Base-by-base conservation (phyloP, 1,140 invertebrate species). In the Globodera ellingtonae region DNA sequence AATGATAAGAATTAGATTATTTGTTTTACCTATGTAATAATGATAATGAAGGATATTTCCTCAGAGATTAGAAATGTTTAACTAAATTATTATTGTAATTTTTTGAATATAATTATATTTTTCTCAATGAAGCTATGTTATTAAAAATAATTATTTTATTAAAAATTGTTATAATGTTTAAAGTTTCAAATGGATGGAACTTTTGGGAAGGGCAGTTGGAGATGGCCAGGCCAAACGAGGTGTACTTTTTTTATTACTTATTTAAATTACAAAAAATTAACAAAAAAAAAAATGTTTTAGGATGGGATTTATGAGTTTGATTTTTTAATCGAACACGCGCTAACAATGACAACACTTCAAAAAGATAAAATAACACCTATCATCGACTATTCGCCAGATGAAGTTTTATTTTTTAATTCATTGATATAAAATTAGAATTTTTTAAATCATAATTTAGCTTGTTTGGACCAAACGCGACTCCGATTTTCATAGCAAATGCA, bases 231-330 rank as follows among this genome's bases (percentile, higher is more conserved):
- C 56, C 56, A 62, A 62, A 62, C 15, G 56, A 62, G 15, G 56
- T 62, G 56, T 62, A 62, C 6, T 62, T 62, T 59, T 50, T 9
- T 9, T 52, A 9, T 52, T 52, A 13, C 50, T 52, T 52, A 9
- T 9, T 9, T 52, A 7, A 52, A 62, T 62, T 4, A 62, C 56
- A 35, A 35, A 35, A 35, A 35, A 35, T 35, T 35, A 35, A 35
- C 35, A 35, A 35, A 35, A 35, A 35, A 2, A 35, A 35, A 35
- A 35, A 3, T 65, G n/a, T 47, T 70, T 70, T 18, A 86, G 85
- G 72, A 86, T 48, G 83, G 83, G 21, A 78, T 87, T 52, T 87
- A 86, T 75, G 85, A 80, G 62, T 82, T 86, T 69, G 74, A 82
- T n/a, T 76, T 86, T 50, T 62, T 65, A 44, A 52, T 86, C 7